A percentile compares a stretch with the other conserved stretches of the same genome.
Conservation (phyloP, 2,797 vertebrate genomes). For the Siniperca scherzeri region DNA sequence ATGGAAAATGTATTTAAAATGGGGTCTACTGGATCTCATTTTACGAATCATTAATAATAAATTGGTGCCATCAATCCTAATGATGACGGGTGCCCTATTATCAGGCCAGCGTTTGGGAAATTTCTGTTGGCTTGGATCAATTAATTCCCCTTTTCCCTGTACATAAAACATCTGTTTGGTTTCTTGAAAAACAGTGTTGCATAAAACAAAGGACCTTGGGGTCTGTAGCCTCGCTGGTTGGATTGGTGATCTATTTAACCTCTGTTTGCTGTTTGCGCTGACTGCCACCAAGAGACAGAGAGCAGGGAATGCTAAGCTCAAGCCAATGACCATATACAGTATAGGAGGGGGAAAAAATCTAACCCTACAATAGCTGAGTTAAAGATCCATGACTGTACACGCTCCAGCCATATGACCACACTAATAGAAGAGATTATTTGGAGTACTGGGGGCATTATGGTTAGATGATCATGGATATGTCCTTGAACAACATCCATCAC, state of each 20-base stretch:
- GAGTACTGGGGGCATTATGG: conserved; percentile 67
- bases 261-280: conserved; percentile 52
- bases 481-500: conserved; percentile 79
- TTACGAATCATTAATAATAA: conserved; percentile 92
- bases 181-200: conserved; percentile 58
- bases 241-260: conserved; percentile 58
- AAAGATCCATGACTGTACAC: conserved; percentile 74
- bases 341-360: background rate
- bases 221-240: conserved; percentile 30
- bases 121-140: conserved; percentile 83
- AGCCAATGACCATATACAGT: conserved; percentile 40
- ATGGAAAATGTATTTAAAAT: conserved; percentile 91
- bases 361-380: conserved; percentile 66
- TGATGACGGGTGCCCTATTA: conserved; percentile 85
- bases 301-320: conserved; percentile 43
- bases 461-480: conserved; percentile 69
- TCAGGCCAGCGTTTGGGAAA: conserved; percentile 83
- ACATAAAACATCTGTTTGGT: conserved; percentile 76
- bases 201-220: conserved; percentile 51
- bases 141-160: conserved; percentile 71
- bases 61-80: conserved; percentile 90
- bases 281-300: conserved; percentile 39
- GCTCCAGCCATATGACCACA: conserved; percentile 62
- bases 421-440: conserved; percentile 74
- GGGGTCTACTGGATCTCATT: conserved; percentile 90